Percentiles rank a stretch among this genome's conserved stretches.
Conservation (phyloP, 1,140 invertebrate species). For the Drosophila pandora region DNA sequence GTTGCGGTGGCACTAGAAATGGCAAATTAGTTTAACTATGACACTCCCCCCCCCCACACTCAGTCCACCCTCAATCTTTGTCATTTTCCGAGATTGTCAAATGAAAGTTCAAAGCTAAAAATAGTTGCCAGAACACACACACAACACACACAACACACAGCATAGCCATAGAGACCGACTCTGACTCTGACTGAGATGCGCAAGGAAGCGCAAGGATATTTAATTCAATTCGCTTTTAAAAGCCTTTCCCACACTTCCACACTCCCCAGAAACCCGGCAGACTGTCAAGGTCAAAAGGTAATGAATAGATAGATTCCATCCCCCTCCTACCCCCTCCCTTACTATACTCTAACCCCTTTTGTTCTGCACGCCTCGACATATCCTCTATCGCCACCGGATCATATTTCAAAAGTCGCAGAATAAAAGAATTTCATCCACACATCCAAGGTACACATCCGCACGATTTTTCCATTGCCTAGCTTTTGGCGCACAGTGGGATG, state of each 20-base stretch:
- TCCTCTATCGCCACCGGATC: conserved; percentile 20
- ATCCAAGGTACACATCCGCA: neutral
- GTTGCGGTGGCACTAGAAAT: conserved; percentile 35
- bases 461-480: conserved; percentile 42
- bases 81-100: conserved; percentile 13
- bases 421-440: conserved; percentile 22
- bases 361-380: neutral
- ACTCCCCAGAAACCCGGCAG: conserved; percentile 25
- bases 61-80: neutral
- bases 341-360: neutral
- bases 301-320: conserved; percentile 27
- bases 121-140: conserved; percentile 14
- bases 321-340: neutral
- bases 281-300: conserved; percentile 53
- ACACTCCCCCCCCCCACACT: neutral
- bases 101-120: conserved; percentile 45
- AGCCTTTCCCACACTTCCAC: conserved; percentile 39
- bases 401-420: conserved; percentile 45
- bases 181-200: neutral
- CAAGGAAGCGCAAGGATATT: conserved; percentile 21
- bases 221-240: conserved; percentile 51
- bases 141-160: neutral
- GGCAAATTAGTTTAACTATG: conserved; percentile 51
- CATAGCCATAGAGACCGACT: too few species aligned
- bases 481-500: conserved; percentile 23